Percentiles rank a stretch among this genome's conserved stretches.
Conservation (phyloP, 2,113 vertebrate species). For the Rissa tridactyla region DNA sequence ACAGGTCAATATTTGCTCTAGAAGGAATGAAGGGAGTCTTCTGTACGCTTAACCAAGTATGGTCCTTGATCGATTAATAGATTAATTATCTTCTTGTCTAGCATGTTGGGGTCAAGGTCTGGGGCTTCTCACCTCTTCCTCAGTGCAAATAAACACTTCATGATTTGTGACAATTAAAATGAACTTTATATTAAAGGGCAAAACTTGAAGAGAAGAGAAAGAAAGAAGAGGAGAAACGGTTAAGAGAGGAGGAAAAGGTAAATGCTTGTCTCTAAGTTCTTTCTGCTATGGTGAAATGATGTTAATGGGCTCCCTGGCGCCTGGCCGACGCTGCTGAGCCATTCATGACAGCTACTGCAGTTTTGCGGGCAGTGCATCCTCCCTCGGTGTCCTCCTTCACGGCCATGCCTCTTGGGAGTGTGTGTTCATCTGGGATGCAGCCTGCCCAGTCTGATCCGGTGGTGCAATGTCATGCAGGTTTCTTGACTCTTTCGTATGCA, state of each 20-base stretch:
- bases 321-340: neutral
- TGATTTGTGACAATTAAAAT: neutral
- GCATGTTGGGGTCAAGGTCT: neutral
- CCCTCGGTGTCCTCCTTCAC: neutral
- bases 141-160: neutral
- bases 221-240: slow-evolving; percentile 94
- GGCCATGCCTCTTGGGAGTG: neutral
- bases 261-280: neutral
- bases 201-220: slow-evolving; percentile 96
- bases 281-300: neutral
- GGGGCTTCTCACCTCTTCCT: neutral
- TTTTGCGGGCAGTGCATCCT: neutral
- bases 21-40: neutral
- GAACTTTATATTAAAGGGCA: slow-evolving; percentile 74
- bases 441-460: neutral
- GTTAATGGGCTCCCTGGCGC: neutral
- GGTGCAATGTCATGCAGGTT: neutral
- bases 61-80: neutral
- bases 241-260: slow-evolving; percentile 95
- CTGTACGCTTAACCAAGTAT: fast-evolving
- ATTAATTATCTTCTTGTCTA: neutral
- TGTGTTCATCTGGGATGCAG: neutral
- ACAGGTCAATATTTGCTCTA: neutral
- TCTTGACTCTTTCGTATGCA: neutral
- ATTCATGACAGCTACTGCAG: fast-evolving